Percentiles rank a stretch among this genome's conserved stretches.
These are phyloP conservation scores for Rostratula benghalensis DNA, from an alignment of 2,113 vertebrate species.

Conservation along the genomic window DNA sequence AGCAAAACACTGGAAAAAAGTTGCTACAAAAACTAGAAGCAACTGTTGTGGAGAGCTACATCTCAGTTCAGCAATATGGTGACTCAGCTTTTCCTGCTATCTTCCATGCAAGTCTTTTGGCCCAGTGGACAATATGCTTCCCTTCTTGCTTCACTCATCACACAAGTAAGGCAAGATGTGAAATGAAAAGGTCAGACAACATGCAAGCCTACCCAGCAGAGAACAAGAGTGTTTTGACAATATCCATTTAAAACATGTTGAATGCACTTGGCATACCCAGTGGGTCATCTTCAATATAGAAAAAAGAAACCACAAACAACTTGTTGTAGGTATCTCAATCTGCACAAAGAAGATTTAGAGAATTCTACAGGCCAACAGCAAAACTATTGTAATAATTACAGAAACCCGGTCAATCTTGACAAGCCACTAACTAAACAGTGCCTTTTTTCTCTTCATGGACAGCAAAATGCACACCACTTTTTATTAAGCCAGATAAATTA, in stretches of 20 bases:
- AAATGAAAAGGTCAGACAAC: not conserved
- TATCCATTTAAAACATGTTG: not conserved
- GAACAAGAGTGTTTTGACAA: not conserved
- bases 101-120: not conserved
- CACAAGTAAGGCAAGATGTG: rapidly evolving
- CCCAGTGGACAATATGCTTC: not conserved
- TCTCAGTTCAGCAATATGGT: not conserved
- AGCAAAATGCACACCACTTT: not conserved
- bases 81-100: not conserved
- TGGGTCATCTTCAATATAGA: not conserved
- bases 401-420: not conserved
- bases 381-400: not conserved
- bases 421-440: not conserved
- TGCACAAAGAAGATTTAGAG: not conserved
- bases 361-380: not conserved
- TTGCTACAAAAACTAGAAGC: not conserved
- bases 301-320: not conserved
- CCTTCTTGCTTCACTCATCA: not conserved
- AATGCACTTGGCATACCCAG: not conserved
- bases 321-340: not conserved
- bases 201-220: not conserved
- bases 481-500: constrained; percentile 19
- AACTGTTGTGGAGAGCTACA: not conserved
- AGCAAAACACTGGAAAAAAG: not conserved
- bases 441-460: not conserved